Conservation (phyloP, 2,888 invertebrate species). For the Xestia c-nigrum region DNA sequence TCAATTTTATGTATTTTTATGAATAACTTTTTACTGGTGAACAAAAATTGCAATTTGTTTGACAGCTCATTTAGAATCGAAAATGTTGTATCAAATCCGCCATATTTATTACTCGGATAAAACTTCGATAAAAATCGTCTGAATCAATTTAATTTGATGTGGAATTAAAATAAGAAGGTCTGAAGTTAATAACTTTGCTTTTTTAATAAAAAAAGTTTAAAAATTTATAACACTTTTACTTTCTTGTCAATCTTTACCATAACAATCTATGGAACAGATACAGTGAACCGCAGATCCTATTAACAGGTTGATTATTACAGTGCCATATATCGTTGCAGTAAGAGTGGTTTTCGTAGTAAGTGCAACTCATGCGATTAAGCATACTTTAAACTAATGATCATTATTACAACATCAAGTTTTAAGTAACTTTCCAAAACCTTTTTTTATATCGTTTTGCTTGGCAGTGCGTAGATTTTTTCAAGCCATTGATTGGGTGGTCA, state of each 20-base stretch:
- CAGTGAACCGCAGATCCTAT: background rate
- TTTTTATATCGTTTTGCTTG: slow-evolving; percentile 1
- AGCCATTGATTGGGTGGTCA: background rate
- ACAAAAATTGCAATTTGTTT: background rate
- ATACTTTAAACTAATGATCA: slow-evolving; percentile 1
- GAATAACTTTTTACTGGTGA: background rate
- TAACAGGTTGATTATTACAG: too few species aligned
- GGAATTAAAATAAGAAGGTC: background rate
- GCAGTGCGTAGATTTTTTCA: background rate
- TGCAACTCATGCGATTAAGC: background rate
- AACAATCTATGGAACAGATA: background rate
- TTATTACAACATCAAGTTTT: slow-evolving; percentile 12
- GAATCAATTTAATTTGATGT: background rate
- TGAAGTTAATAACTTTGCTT: background rate
- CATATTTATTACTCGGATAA: background rate
- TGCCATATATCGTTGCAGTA: background rate
- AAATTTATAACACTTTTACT: background rate
- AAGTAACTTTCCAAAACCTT: slow-evolving; percentile 24
- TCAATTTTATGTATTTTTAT: background rate
- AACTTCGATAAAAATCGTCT: background rate
- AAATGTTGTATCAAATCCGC: background rate
- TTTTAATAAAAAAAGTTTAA: background rate
- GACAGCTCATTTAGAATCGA: background rate
- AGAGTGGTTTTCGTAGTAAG: background rate
- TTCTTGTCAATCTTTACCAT: background rate